Evolutionary conservation across 2,888 invertebrate species (phyloP), one percentile per base, ranked within the genome.

Genomic region (Tipula lateralis): DNA sequence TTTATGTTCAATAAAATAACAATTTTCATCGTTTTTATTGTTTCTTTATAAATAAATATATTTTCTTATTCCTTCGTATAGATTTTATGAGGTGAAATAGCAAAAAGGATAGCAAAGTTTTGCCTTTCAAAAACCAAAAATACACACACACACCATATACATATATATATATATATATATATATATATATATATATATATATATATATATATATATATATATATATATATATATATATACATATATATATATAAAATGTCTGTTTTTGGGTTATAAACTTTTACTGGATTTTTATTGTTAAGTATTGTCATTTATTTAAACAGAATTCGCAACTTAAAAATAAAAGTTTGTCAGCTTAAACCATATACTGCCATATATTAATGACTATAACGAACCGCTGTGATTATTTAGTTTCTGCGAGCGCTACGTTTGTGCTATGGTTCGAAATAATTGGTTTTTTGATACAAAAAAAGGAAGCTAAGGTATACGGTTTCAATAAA

Each of bases 51-150:
- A 24, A 66, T 66, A 66, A 24, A 66, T 66, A 66, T 66, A 66
- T 66, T 66, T 24, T 66, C 66, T 12, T 66, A 66, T 66, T 66
- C 66, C 4, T 24, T 66, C n/a, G 66, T 66, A 66, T 66, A 24
- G 66, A 66, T 66, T 66, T 66, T 66, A 66, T 66, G 66, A 66
- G 66, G 66, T 66, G 66, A 66, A 66, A 66, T 66, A 66, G 66
- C 66, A 66, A 66, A 66, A 66, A 66, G 66, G 66, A 66, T 66
- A 66, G 24, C 66, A 66, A 66, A 66, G 66, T 66, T 24, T 66
- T 66, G 66, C 9, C 24, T 66, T 66, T n/a, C 44, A 66, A 66
- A 24, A 66, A 2, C 66, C 66, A 24, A 66, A 66, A 66, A 44
- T 16, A 44, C n/a, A 44, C 5, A 36, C 5, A 36, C n/a, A n/a